Base-by-base conservation (phyloP, 2,888 invertebrate species). In the Pteria penguin region DNA sequence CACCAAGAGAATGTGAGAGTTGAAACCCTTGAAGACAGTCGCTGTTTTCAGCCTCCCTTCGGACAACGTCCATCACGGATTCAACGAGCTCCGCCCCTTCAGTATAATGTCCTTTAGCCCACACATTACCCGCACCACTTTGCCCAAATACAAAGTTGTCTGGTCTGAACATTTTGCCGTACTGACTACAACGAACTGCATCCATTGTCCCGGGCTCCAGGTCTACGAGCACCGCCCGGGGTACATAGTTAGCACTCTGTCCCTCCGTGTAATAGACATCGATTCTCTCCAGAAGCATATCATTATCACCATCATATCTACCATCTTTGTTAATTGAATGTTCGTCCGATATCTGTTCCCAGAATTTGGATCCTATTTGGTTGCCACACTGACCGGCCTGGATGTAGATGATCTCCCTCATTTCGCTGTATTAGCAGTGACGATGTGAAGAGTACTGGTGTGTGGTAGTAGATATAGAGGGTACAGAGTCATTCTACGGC, bases 141-240 rank as follows among this genome's bases (percentile, higher is more conserved):
- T 88, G 88, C 5, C 89, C 89, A 92, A 97, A 97, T 22, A 97
- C 96, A 92, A 97, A 98, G 93, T 98, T 98, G 93, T 98, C 97
- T 5, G 97, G 97, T 81, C 97, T 94, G 94, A 97, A 97, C 89
- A 97, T 96, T 92, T 97, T 95, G 11, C 96, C 97, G 93, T 96
- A 97, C 4, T 97, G 96, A 70, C 97, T 97, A 0, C 97, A 96
- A 81, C 97, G 94, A 81, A 98, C 97, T 0, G 97, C 96, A 93
- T 98, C 97, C 97, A 98, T 98, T 87, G 97, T 97, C 85, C 98
- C 97, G 62, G 97, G 97, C 93, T 98, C 98, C 91, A 98, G 93
- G 91, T 98, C 98, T 82, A 98, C 96, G 80, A 98, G 94, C 91
- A 98, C 95, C 88, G 97, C 97, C 83, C 97, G 94, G 14, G 97